Evolutionary conservation across 2,888 invertebrate species (phyloP).

Genomic region (Pandemis heparana): DNA sequence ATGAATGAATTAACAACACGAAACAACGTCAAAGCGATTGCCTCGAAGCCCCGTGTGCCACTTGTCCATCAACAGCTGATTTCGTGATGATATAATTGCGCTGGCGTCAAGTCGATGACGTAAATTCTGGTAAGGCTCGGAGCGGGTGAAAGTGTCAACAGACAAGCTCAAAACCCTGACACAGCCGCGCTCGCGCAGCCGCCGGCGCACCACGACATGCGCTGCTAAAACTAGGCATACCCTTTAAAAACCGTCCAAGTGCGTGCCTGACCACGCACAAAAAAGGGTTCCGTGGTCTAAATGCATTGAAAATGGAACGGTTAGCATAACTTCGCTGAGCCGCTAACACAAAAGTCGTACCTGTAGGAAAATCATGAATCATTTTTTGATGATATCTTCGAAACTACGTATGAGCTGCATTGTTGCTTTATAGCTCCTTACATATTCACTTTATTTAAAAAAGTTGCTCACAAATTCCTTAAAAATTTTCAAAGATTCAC

Average conservation of each 20-base stretch:
- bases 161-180: constrained; percentile 64
- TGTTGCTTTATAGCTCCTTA: too few relatives aligned
- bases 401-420: too few relatives aligned
- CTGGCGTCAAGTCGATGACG: constrained; percentile 63
- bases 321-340: too few relatives aligned
- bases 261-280: too few relatives aligned
- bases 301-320: too few relatives aligned
- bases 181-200: constrained; percentile 39
- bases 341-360: too few relatives aligned
- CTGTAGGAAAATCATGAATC: too few relatives aligned
- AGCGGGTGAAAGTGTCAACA: constrained; percentile 77
- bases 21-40: constrained; percentile 33
- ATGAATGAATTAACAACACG: constrained; percentile 18
- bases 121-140: constrained; percentile 71
- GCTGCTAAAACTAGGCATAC: not conserved
- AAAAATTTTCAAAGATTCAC: too few relatives aligned
- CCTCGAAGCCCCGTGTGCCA: constrained; percentile 63
- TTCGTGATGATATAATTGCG: constrained; percentile 78
- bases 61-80: constrained; percentile 71
- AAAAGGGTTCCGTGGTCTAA: too few relatives aligned
- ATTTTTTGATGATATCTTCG: too few relatives aligned
- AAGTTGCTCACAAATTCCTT: too few relatives aligned
- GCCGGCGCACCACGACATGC: constrained; percentile 10
- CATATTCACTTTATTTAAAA: too few relatives aligned
- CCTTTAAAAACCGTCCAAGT: not conserved